Percentiles rank a stretch among this genome's conserved stretches.
phyloP scores from a whole-genome alignment of 2,113 vertebrate genomes.

The Sinocyclocheilus rhinocerous region DNA sequence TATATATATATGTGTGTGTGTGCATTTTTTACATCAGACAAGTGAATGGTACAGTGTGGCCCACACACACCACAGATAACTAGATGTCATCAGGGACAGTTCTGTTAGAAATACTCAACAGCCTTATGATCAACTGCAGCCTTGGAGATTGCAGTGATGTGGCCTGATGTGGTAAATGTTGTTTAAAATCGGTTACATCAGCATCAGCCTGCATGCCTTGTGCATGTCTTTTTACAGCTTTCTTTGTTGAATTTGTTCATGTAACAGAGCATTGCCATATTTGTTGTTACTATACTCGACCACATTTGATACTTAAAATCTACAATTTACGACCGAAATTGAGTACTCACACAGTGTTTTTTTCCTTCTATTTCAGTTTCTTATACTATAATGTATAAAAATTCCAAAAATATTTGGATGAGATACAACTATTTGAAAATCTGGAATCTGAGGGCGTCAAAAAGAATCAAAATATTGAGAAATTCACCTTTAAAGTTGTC shows the following conservation, averaged over 20 bases:
- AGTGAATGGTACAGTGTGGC: neutral
- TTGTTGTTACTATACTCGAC: neutral
- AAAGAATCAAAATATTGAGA: too few species aligned
- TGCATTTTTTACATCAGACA: neutral
- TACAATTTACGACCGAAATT: neutral
- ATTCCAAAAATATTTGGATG: neutral
- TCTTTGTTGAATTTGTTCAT: neutral
- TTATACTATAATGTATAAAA: neutral
- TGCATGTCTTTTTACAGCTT: slow-evolving; percentile 7
- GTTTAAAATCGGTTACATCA: slow-evolving; percentile 17
- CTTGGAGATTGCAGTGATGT: slow-evolving; percentile 20
- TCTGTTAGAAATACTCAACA: slow-evolving; percentile 9
- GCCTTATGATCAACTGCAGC: slow-evolving; percentile 3
- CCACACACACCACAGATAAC: neutral
- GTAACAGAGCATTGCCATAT: neutral
- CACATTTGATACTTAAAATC: neutral
- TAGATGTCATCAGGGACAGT: slow-evolving; percentile 15
- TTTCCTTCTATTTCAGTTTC: neutral
- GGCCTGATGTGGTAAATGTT: slow-evolving; percentile 14
- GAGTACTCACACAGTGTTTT: neutral
- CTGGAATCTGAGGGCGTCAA: too few species aligned
- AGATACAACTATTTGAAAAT: too few species aligned
- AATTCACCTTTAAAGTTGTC: too few species aligned
- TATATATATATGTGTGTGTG: too few species aligned
- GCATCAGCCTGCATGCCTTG: neutral